These are phyloP conservation scores for Agelas oroides DNA, from an alignment of 37 sponge, comb jelly and placozoan species.

Conservation along the genomic window DNA sequence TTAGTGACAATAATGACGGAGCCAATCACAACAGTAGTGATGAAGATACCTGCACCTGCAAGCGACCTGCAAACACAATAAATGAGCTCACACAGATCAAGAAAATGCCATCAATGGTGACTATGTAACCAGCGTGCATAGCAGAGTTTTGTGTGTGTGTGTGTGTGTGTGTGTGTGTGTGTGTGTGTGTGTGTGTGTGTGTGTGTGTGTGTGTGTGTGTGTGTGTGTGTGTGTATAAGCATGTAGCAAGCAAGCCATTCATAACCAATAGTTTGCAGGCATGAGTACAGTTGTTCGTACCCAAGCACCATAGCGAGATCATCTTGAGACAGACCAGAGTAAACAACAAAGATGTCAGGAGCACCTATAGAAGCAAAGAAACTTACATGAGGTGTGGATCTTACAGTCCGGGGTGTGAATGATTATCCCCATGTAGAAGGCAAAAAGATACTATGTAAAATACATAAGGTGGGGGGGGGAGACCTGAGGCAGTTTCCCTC, in stretches of 20 bases:
- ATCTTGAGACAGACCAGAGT: constrained; percentile 64
- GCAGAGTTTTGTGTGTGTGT: neutral
- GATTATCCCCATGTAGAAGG: no score
- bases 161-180: neutral
- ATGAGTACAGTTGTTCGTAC: constrained; percentile 36
- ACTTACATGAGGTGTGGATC: neutral
- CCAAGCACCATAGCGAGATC: constrained; percentile 78
- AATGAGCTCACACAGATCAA: no score
- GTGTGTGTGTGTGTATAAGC: neutral
- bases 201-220: neutral
- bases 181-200: neutral
- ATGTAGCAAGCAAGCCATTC: neutral
- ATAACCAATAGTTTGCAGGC: neutral
- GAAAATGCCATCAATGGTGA: no score
- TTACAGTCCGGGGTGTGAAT: no score
- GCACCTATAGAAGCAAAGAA: constrained; percentile 60
- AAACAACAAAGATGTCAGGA: constrained; percentile 88
- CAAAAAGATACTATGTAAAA: no score
- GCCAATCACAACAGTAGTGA: constrained; percentile 80
- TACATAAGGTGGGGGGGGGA: no score
- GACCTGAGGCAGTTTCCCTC: no score
- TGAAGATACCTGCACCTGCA: constrained; percentile 83
- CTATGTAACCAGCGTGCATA: no score
- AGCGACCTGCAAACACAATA: constrained; percentile 70
- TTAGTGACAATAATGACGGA: constrained; percentile 59